Conservation (phyloP, 2,797 vertebrate species). For the Sebastes kiyomatsui region DNA sequence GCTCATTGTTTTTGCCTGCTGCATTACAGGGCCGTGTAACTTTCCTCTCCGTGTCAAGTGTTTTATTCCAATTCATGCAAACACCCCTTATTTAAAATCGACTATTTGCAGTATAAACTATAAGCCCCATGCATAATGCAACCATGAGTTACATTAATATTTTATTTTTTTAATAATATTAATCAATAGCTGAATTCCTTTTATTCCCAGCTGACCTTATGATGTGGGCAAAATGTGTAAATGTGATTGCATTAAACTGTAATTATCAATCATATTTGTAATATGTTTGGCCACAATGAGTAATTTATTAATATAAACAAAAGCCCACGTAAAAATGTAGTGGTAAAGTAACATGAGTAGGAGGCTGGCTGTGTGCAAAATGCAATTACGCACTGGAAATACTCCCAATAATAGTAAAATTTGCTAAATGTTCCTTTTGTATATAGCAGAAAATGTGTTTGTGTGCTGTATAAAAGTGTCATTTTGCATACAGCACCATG, state of each 20-base stretch:
- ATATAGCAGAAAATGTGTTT: constrained; percentile 4
- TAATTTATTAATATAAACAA: constrained; percentile 25
- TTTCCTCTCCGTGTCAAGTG: constrained; percentile 47
- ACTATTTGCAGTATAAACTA: constrained; percentile 24
- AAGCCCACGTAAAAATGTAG: constrained; percentile 10
- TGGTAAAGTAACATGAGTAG: background rate
- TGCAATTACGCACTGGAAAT: constrained; percentile 17
- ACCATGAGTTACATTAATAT: constrained; percentile 38
- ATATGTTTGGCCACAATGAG: constrained; percentile 16
- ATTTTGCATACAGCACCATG: constrained; percentile 20
- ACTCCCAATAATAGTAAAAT: background rate
- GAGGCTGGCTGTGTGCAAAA: background rate
- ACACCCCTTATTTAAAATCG: constrained; percentile 48
- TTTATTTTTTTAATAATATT: constrained; percentile 41
- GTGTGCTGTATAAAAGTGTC: constrained; percentile 8
- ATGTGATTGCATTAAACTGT: constrained; percentile 21
- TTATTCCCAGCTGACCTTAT: constrained; percentile 56
- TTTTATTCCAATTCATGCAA: constrained; percentile 59
- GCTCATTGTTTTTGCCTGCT: constrained; percentile 73
- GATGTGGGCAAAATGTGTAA: constrained; percentile 39
- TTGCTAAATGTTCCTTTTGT: constrained; percentile 22
- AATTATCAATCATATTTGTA: constrained; percentile 67
- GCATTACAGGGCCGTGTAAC: constrained; percentile 73
- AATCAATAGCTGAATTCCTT: constrained; percentile 48
- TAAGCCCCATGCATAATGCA: background rate